phyloP scores from a whole-genome alignment of 1,140 invertebrate genomes.

The Pseudoatta argentina region DNA sequence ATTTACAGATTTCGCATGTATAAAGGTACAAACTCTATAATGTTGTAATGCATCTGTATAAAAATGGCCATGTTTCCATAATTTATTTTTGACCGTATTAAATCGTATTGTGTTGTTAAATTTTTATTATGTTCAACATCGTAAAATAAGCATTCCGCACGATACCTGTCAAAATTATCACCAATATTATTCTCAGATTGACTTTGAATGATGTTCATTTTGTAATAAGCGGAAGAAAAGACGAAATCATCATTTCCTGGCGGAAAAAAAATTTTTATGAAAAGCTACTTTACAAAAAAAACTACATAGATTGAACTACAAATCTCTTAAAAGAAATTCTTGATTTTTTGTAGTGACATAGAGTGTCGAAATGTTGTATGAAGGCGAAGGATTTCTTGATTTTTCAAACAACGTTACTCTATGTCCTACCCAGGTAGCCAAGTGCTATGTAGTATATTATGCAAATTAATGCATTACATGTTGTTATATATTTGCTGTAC shows the following conservation, averaged over 20 bases:
- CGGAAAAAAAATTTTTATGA: neutral
- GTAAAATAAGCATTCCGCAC: conserved; percentile 12
- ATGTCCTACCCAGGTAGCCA: no score
- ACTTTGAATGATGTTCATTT: neutral
- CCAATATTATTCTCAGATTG: neutral
- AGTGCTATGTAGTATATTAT: no score
- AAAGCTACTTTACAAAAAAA: no score
- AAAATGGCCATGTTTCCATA: neutral
- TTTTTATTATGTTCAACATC: neutral
- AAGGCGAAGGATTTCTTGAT: no score
- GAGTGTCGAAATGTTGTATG: no score
- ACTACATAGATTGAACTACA: no score
- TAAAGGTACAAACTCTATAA: conserved; percentile 33
- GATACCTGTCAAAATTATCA: neutral
- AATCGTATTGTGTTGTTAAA: neutral
- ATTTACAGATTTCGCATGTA: neutral
- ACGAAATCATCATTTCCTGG: neutral
- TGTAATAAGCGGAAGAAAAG: neutral
- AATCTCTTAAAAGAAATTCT: no score
- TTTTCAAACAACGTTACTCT: no score
- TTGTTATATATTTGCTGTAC: no score
- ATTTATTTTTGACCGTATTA: conserved; percentile 9
- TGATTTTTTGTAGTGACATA: no score
- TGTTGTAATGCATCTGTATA: no score
- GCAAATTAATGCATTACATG: no score